phyloP scores from a whole-genome alignment of 2,113 vertebrate species.

The Dromiciops gliroides region DNA sequence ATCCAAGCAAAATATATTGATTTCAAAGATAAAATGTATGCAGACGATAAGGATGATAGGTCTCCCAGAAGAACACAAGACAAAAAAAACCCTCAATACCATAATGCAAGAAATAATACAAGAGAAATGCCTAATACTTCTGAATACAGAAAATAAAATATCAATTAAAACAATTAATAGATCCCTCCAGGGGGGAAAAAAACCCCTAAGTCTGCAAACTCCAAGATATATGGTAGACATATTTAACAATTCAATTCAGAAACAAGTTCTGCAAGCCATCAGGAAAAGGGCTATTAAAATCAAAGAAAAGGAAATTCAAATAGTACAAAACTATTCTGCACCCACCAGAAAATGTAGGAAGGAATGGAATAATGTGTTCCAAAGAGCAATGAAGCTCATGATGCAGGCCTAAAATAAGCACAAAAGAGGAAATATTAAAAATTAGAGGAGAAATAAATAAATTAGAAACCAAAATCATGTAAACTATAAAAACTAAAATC shows the following conservation, averaged over 20 bases:
- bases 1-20: neutral
- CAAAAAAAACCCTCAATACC: neutral
- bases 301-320: neutral
- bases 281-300: neutral
- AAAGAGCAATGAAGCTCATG: neutral
- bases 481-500: neutral
- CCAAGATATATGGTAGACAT: neutral
- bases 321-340: neutral
- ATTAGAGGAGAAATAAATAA: neutral
- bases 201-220: neutral
- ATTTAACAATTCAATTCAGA: neutral
- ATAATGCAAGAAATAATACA: neutral
- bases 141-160: neutral
- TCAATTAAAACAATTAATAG: neutral
- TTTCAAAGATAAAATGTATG: neutral
- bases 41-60: neutral
- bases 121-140: neutral
- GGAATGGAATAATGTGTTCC: neutral
- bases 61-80: neutral
- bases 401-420: neutral
- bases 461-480: neutral
- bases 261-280: neutral
- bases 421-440: neutral
- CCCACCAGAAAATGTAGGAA: neutral
- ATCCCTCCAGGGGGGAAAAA: neutral